Conservation (phyloP, 2,797 vertebrate species). For the Sarcoramphus papa region DNA sequence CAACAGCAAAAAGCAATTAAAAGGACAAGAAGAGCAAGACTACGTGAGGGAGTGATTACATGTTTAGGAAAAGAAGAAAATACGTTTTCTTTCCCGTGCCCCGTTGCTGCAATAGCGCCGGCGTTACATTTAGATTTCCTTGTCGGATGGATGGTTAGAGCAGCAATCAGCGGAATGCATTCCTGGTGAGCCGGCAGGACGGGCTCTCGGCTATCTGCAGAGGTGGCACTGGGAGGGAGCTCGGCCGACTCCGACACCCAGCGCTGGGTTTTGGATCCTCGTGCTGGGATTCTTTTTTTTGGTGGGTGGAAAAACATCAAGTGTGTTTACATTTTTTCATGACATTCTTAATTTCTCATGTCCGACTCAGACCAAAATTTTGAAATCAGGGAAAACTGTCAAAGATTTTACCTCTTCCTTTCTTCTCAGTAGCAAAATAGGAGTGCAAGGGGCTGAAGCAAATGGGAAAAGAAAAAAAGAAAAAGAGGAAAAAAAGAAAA, state of each 20-base stretch:
- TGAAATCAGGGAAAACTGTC: neutral
- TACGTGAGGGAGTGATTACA: neutral
- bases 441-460: neutral
- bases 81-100: neutral
- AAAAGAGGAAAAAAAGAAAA: neutral
- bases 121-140: fast-evolving
- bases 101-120: neutral
- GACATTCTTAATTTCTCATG: neutral
- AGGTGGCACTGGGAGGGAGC: neutral
- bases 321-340: neutral
- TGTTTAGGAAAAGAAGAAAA: neutral
- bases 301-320: neutral
- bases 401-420: neutral
- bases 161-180: neutral
- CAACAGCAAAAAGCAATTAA: neutral
- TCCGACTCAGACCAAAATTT: neutral
- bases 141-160: neutral
- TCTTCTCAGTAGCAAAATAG: neutral
- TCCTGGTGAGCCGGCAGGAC: neutral
- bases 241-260: fast-evolving
- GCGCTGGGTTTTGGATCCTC: fast-evolving
- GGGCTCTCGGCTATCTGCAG: neutral
- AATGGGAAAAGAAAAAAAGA: neutral
- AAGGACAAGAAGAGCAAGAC: neutral
- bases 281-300: neutral